Conservation (phyloP, 1,140 invertebrate genomes). For the Drosophila kanapiae region DNA sequence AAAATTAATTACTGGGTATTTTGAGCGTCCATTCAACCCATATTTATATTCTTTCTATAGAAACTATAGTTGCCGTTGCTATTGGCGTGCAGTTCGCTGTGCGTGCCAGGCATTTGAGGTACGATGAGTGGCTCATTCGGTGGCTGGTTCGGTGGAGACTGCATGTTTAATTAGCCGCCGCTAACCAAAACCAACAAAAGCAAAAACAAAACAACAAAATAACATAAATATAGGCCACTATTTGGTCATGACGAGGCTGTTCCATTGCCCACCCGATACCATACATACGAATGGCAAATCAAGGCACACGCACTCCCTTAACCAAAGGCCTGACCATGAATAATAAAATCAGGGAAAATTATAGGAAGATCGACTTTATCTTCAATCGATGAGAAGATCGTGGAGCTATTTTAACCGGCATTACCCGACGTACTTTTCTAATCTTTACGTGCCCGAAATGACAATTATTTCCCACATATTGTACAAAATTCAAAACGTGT, state of each 20-base stretch:
- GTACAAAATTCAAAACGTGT: neutral
- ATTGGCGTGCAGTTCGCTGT: conserved; percentile 42
- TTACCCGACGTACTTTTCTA: conserved; percentile 8
- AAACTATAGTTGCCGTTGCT: conserved; percentile 23
- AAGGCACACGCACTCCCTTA: conserved; percentile 16
- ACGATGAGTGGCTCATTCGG: conserved; percentile 19
- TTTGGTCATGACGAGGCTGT: conserved; percentile 50
- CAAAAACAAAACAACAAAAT: conserved; percentile 27
- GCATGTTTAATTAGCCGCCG: conserved; percentile 74
- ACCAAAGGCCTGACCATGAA: conserved; percentile 20
- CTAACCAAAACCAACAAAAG: conserved; percentile 48
- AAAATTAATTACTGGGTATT: neutral
- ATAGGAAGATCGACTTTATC: conserved; percentile 7
- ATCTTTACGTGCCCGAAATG: conserved; percentile 21
- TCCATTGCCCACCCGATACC: conserved; percentile 27
- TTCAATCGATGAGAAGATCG: neutral
- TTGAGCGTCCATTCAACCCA: neutral
- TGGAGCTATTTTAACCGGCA: neutral
- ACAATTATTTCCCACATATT: conserved; percentile 5
- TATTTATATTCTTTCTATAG: neutral
- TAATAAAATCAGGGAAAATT: conserved; percentile 14
- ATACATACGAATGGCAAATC: conserved; percentile 32
- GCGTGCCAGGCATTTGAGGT: conserved; percentile 24
- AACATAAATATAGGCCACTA: conserved; percentile 56
- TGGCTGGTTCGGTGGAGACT: conserved; percentile 27